Conservation (phyloP, 1,140 invertebrate species). For the Sitobion miscanthi region DNA sequence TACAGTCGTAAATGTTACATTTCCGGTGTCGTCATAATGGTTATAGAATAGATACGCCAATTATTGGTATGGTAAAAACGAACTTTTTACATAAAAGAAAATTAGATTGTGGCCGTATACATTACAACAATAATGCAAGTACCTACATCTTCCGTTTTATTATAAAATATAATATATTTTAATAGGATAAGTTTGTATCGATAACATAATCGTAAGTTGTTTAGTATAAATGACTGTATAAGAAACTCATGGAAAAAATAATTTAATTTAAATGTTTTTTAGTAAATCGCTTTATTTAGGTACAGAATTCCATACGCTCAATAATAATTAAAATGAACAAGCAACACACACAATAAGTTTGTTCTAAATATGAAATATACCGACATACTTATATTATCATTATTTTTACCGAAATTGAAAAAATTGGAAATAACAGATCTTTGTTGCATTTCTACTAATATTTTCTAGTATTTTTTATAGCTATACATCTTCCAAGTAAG, state of each 20-base stretch:
- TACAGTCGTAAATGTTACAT: background rate
- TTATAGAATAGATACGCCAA: background rate
- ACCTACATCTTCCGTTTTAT: background rate
- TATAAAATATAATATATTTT: background rate
- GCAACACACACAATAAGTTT: background rate
- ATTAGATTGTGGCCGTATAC: background rate
- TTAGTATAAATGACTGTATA: background rate
- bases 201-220: background rate
- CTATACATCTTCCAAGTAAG: background rate
- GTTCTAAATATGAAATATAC: background rate
- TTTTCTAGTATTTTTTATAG: background rate
- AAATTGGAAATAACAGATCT: background rate
- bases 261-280: background rate
- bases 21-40: background rate
- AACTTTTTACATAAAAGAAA: constrained; percentile 23
- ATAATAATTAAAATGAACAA: background rate
- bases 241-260: background rate
- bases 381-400: background rate
- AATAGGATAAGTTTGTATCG: background rate
- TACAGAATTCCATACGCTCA: background rate
- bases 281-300: background rate
- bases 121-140: background rate
- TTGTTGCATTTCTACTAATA: background rate
- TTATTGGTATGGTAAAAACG: background rate
- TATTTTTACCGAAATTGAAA: background rate